These are phyloP conservation scores for Erebia palarica DNA, from an alignment of 2,888 invertebrate genomes.

Conservation along the genomic window DNA sequence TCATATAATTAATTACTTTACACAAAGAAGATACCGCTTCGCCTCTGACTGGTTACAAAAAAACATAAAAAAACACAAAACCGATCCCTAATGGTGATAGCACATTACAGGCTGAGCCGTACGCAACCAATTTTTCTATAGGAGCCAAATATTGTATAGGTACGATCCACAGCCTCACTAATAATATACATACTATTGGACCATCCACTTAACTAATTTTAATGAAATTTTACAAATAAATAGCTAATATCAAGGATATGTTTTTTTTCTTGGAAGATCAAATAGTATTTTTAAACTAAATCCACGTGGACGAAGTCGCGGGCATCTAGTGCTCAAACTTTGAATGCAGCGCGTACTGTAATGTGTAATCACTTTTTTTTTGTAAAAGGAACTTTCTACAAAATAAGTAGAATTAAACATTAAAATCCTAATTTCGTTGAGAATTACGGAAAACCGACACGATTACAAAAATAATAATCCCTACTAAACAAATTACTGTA, in stretches of 20 bases:
- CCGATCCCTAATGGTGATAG: background rate
- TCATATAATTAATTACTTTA: background rate
- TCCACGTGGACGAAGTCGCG: too few relatives aligned
- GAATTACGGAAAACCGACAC: conserved; percentile 13
- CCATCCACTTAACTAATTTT: too few relatives aligned
- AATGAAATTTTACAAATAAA: too few relatives aligned
- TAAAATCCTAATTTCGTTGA: conserved; percentile 16
- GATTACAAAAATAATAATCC: conserved; percentile 5
- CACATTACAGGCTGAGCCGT: background rate
- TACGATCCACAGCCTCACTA: too few relatives aligned
- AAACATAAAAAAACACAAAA: conserved; percentile 1
- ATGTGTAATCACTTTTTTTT: background rate
- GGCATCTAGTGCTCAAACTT: background rate
- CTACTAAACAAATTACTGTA: conserved; percentile 14
- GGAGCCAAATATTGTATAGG: too few relatives aligned
- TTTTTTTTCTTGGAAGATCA: too few relatives aligned
- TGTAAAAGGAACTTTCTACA: conserved; percentile 27
- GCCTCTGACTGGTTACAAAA: conserved; percentile 14
- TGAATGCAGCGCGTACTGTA: background rate
- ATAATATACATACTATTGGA: too few relatives aligned
- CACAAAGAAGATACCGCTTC: conserved; percentile 7
- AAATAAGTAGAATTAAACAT: conserved; percentile 1
- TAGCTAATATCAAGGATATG: too few relatives aligned
- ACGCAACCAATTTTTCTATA: too few relatives aligned
- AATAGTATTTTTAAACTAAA: too few relatives aligned